A percentile compares a stretch with the other conserved stretches of the same genome.
These are phyloP conservation scores for Bombus cullumanus DNA, from an alignment of 1,140 invertebrate genomes.

Conservation along the genomic window DNA sequence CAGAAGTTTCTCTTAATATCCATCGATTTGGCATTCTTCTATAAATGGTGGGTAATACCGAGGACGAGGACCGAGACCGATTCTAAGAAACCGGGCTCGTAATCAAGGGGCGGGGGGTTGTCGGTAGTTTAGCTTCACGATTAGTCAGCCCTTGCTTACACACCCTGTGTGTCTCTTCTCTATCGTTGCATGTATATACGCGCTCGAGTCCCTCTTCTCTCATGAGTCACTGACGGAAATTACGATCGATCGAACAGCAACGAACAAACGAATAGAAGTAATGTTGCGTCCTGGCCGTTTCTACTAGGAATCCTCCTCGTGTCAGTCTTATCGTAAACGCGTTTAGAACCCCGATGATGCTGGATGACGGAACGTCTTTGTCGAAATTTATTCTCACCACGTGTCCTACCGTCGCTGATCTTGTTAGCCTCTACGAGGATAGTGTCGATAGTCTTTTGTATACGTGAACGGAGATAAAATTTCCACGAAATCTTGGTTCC, in stretches of 20 bases:
- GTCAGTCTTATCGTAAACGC: conserved; percentile 65
- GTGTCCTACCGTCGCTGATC: conserved; percentile 53
- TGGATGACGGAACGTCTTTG: conserved; percentile 61
- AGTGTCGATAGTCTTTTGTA: conserved; percentile 58
- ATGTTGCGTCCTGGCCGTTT: conserved; percentile 37
- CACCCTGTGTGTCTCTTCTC: conserved; percentile 61
- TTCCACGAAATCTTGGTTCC: neutral
- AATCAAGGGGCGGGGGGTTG: conserved; percentile 25
- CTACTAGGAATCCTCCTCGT: conserved; percentile 26
- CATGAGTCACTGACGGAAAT: conserved; percentile 79
- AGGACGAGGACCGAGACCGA: conserved; percentile 27
- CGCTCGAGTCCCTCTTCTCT: conserved; percentile 54
- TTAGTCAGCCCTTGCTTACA: conserved; percentile 75
- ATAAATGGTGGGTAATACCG: conserved; percentile 59
- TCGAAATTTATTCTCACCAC: conserved; percentile 64
- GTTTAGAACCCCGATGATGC: conserved; percentile 63
- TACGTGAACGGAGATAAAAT: conserved; percentile 45
- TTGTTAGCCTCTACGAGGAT: conserved; percentile 46
- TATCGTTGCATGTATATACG: conserved; percentile 18
- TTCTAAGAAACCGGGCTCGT: conserved; percentile 57
- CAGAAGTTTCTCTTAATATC: conserved; percentile 25
- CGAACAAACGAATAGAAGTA: conserved; percentile 51
- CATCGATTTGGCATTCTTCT: conserved; percentile 47
- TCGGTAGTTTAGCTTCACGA: conserved; percentile 59
- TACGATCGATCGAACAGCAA: conserved; percentile 76